phyloP scores from a whole-genome alignment of 30 jellyfish, hydroid and myxozoan genomes.

The Haliclystus octoradiatus region DNA sequence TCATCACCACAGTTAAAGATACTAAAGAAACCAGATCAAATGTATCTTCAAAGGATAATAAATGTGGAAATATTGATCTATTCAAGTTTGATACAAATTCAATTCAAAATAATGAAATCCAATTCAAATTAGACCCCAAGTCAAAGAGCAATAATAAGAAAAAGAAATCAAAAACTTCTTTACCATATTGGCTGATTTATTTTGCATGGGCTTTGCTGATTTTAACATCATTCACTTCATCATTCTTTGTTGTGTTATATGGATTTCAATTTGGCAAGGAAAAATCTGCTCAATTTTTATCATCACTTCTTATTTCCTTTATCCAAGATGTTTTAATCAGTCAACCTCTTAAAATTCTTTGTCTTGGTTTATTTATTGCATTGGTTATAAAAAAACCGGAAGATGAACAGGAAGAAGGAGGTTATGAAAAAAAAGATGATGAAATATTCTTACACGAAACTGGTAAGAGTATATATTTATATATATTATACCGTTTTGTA shows the following conservation, averaged over 20 bases:
- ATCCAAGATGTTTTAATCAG: conserved; percentile 82
- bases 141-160: conserved; percentile 32
- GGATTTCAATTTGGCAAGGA: conserved; percentile 91
- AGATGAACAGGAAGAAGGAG: conserved; percentile 72
- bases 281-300: conserved; percentile 86
- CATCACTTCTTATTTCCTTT: conserved; percentile 68
- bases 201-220: conserved; percentile 78
- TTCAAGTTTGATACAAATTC: neutral
- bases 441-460: conserved; percentile 33
- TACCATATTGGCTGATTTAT: conserved; percentile 92
- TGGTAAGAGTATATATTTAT: neutral
- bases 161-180: conserved; percentile 43
- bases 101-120: conserved; percentile 32
- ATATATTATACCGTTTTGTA: too few species aligned
- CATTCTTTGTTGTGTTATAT: conserved; percentile 88
- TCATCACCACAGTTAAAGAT: conserved; percentile 52
- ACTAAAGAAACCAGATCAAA: conserved; percentile 33
- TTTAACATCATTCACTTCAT: conserved; percentile 76
- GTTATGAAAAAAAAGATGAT: conserved; percentile 57
- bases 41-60: conserved; percentile 17
- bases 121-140: conserved; percentile 52
- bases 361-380: conserved; percentile 82
- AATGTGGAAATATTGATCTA: conserved; percentile 5
- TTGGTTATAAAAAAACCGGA: conserved; percentile 81
- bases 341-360: conserved; percentile 77